Conservation (phyloP, 2,113 vertebrate species). For the Spheniscus mendiculus region DNA sequence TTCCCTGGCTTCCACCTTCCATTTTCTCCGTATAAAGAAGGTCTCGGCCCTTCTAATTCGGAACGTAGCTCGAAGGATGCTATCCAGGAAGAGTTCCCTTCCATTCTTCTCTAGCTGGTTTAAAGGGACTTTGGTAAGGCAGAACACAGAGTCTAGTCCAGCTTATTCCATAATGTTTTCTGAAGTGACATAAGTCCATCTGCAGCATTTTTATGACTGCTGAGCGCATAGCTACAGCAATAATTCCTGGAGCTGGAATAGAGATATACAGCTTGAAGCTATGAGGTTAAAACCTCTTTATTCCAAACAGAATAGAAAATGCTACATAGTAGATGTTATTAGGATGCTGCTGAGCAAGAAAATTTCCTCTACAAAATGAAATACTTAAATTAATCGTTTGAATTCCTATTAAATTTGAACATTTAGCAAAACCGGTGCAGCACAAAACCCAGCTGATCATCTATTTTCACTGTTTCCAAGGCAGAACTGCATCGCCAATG, state of each 20-base stretch:
- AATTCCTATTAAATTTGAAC: not conserved
- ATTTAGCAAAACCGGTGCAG: not conserved
- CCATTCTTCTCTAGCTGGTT: not conserved
- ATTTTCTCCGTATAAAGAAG: not conserved
- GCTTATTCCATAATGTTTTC: not conserved
- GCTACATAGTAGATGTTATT: not conserved
- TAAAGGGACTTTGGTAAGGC: not conserved
- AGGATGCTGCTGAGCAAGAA: constrained; percentile 17
- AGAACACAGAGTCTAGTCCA: not conserved
- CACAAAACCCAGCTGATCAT: not conserved
- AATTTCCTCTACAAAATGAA: not conserved
- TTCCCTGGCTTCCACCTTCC: not conserved
- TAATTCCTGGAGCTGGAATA: constrained; percentile 3
- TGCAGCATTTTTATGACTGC: constrained; percentile 3
- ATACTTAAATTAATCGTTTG: not conserved
- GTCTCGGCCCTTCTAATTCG: not conserved
- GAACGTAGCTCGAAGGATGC: not conserved
- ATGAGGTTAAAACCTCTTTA: constrained; percentile 22
- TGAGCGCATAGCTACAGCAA: not conserved
- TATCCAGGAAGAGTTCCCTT: not conserved
- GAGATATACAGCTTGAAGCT: not conserved
- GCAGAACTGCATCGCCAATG: not conserved
- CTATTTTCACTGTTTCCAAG: not conserved
- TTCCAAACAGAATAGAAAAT: constrained; percentile 23
- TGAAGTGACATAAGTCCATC: not conserved